Evolutionary conservation across 2,797 vertebrate genomes (phyloP).

Genomic region (Spinibarbus caldwelli): DNA sequence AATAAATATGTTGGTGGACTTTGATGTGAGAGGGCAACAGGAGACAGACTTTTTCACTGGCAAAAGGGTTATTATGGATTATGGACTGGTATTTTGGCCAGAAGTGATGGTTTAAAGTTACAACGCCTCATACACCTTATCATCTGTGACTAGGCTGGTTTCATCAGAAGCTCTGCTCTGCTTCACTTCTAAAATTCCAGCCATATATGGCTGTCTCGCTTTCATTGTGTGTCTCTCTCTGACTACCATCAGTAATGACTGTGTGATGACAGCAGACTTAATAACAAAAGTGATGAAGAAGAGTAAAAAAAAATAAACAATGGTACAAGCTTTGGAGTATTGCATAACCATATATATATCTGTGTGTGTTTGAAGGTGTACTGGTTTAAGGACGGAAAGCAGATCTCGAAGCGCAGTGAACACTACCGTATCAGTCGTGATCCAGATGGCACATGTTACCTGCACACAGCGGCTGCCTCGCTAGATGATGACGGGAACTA

Average conservation of each 20-base stretch:
- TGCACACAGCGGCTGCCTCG: constrained; percentile 86
- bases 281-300: constrained; percentile 21
- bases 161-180: constrained; percentile 25
- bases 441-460: constrained; percentile 88
- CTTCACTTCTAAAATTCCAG: constrained; percentile 39
- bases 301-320: not conserved
- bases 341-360: constrained; percentile 28
- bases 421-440: constrained; percentile 94
- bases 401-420: constrained; percentile 95
- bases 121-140: not conserved
- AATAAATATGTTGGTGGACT: not conserved
- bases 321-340: not conserved
- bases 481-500: constrained; percentile 98
- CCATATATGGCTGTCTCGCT: constrained; percentile 49
- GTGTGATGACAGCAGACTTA: constrained; percentile 65
- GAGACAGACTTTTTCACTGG: not conserved
- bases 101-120: too few species aligned
- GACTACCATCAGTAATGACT: constrained; percentile 56
- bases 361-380: constrained; percentile 83
- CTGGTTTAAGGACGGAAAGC: constrained; percentile 99
- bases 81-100: too few species aligned
- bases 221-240: constrained; percentile 30
- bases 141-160: constrained; percentile 19
- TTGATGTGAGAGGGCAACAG: not conserved
- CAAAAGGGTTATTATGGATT: too few species aligned